Evolutionary conservation across 30 jellyfish, hydroid and myxozoan species (phyloP), one percentile per base, ranked within the genome.

Genomic region (Aurelia aurita): DNA sequence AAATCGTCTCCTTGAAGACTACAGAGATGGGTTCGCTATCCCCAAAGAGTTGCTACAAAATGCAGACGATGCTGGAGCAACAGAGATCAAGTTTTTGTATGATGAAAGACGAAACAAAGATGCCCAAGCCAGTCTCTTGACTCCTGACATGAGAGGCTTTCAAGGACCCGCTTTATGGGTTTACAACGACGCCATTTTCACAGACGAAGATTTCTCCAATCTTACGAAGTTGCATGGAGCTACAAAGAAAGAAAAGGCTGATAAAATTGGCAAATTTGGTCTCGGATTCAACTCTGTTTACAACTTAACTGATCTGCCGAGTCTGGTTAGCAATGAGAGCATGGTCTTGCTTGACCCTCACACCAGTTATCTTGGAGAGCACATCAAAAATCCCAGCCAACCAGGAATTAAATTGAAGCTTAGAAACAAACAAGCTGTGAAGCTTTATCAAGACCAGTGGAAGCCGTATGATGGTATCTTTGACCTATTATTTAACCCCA

Each of bases 121-220:
- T 61, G 47, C 22, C 34, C 29, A 44, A 35, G 31, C 18, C 34
- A 21, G 16, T 51, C 58, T 87, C 7, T 13, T 76, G 23, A 51
- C 66, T 25, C 58, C 29, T 6, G 87, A 70, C 22, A 76, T 77
- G 96, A 77, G 69, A 23, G 61, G 25, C 31, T 76, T 90, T 79
- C 96, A 87, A 29, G 96, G 96, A n/a, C 96, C 96, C 10, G 92
- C 96, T 12, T 65, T 87, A 60, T 76, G 87, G 92, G 79, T 77
- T 28, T 87, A 76, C 49, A 87, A 87, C 20, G 78, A 69, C 47
- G 87, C 87, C 6, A 51, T 21, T 19, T 87, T 87, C 21, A 58
- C 69, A 21, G 85, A 87, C 45, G 63, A 63, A 28, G 96, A 87
- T 77, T 78, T 77, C 79, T 53, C 23, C 13, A 78, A 78, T 68